Conservation (phyloP, 2,797 vertebrate species). For the Lagocephalus sceleratus region DNA sequence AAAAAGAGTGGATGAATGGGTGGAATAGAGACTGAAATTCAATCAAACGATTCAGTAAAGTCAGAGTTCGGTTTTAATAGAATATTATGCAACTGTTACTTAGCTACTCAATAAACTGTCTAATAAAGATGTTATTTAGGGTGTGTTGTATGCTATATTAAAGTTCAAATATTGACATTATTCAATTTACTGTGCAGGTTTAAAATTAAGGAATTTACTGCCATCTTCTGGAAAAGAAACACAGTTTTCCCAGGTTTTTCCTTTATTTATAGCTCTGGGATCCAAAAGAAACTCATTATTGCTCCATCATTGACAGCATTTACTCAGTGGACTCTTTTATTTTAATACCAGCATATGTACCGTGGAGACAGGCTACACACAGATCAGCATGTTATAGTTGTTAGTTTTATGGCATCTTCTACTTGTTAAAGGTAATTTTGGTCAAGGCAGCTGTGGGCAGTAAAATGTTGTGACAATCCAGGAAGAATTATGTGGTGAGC, state of each 20-base stretch:
- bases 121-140: neutral
- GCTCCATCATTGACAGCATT: too few relatives aligned
- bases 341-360: neutral
- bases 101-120: constrained; percentile 4
- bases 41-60: constrained; percentile 9
- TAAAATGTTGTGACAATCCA: constrained; percentile 22
- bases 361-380: too few relatives aligned
- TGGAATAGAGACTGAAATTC: constrained; percentile 28
- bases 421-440: constrained; percentile 14
- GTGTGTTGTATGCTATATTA: neutral
- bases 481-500: constrained; percentile 12
- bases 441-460: constrained; percentile 15
- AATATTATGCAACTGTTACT: neutral
- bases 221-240: constrained; percentile 59
- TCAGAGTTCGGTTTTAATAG: constrained; percentile 3
- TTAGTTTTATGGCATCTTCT: constrained; percentile 13
- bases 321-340: too few relatives aligned
- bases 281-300: too few relatives aligned
- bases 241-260: neutral
- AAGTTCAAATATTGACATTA: neutral
- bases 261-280: too few relatives aligned
- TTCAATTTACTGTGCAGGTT: constrained; percentile 1
- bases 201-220: constrained; percentile 60
- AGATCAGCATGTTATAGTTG: neutral
- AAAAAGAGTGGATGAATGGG: constrained; percentile 24